Evolutionary conservation across 1,140 invertebrate genomes (phyloP), one percentile per base, ranked within the genome.

Genomic region (Drosophila repleta): DNA sequence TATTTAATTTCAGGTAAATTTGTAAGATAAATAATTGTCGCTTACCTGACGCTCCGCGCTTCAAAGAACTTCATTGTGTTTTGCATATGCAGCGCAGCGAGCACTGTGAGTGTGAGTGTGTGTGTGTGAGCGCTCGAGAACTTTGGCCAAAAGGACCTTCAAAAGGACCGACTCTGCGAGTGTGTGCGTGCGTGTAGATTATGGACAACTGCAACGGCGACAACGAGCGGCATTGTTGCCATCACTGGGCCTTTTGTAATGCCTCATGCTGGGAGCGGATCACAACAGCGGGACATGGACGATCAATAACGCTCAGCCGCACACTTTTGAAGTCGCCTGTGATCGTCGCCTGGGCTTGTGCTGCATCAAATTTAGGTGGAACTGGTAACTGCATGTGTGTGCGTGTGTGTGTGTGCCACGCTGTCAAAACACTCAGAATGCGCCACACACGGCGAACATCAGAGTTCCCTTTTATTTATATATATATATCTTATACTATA

Each of bases 1-100:
- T 87, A 87, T 87, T 87, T 87, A 87, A 87, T 87, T 87, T 87
- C 83, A 87, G 83, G 83, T 87, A 87, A 88, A 87, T 87, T 87
- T 87, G 83, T 87, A 88, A 88, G 83, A 88, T 87, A 87, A 87
- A 87, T 88, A 87, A 87, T 88, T 87, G 83, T 87, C 83, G 67
- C 72, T 82, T 88, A 88, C 83, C 75, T 82, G 82, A 68, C 60
- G 79, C 82, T 75, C 74, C 57, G 82, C 78, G 83, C 83, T 87
- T 87, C 82, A 88, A 87, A 87, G 83, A 87, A 88, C 82, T 79
- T 88, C 82, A 87, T 87, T 87, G 82, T 87, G 72, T 87, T 87
- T 87, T 87, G 82, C 83, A 87, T 87, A 88, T 70, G 67, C 63
- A 52, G 58, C 69, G 64, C 56, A 53, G 35, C 56, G 24, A 53